A percentile compares a stretch with the other conserved stretches of the same genome.
Evolutionary conservation across 2,888 invertebrate species (phyloP).

Genomic region (Lobophora halterata): DNA sequence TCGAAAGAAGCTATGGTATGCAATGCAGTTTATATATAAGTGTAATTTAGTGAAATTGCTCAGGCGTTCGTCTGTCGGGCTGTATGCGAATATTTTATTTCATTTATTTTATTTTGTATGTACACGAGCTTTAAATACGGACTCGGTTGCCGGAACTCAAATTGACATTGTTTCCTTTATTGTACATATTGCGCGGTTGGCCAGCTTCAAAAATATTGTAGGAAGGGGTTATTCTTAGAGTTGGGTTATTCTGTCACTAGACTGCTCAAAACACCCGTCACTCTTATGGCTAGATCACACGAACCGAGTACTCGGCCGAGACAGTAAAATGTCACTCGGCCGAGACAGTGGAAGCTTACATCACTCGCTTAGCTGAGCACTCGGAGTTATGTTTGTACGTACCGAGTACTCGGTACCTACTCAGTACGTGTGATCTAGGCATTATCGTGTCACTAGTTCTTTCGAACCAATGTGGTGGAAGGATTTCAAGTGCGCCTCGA

Average conservation of each 20-base stretch:
- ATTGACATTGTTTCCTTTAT: constrained; percentile 31
- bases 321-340: no score
- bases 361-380: no score
- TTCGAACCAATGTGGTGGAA: no score
- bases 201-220: constrained; percentile 48
- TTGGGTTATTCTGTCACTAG: constrained; percentile 22
- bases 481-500: no score
- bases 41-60: constrained; percentile 28
- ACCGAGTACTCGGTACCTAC: no score
- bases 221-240: constrained; percentile 27
- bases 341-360: no score
- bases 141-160: constrained; percentile 26
- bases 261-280: no score
- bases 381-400: no score
- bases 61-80: constrained; percentile 27
- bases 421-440: no score
- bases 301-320: no score
- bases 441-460: no score
- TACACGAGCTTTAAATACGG: constrained; percentile 30
- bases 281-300: no score
- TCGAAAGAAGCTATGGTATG: constrained; percentile 21
- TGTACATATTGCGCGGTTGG: constrained; percentile 39
- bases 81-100: constrained; percentile 27
- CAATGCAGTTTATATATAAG: constrained; percentile 28
- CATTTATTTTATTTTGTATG: constrained; percentile 27